phyloP scores from a whole-genome alignment of 2,888 invertebrate species.

The Rhodophaea formosa region DNA sequence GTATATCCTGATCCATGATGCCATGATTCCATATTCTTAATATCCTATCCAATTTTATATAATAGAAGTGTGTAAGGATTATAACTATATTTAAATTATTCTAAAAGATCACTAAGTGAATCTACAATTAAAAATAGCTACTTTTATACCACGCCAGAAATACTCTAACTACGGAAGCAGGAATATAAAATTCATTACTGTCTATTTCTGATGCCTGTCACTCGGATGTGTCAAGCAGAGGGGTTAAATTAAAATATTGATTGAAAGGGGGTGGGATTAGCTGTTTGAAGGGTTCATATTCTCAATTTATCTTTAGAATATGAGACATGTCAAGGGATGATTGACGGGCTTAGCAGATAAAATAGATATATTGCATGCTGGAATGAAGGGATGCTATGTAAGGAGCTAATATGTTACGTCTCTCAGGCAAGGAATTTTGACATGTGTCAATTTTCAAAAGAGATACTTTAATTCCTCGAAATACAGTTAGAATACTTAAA shows the following conservation, averaged over 20 bases:
- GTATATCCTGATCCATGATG: too few species aligned
- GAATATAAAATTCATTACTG: slow-evolving; percentile 1
- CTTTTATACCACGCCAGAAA: neutral
- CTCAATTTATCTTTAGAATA: neutral
- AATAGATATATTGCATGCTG: neutral
- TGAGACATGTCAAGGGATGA: neutral
- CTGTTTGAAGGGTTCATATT: slow-evolving; percentile 2
- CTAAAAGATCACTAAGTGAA: too few species aligned
- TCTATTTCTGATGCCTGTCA: slow-evolving; percentile 1
- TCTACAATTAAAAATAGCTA: neutral
- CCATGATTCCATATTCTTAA: too few species aligned
- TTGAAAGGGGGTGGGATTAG: neutral
- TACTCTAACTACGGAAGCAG: slow-evolving; percentile 1
- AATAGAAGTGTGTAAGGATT: too few species aligned
- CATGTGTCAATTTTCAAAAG: neutral
- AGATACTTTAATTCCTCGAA: too few species aligned
- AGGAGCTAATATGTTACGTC: neutral
- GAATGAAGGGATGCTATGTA: neutral
- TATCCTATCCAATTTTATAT: too few species aligned
- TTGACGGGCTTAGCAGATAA: neutral
- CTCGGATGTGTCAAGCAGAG: neutral
- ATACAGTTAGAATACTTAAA: too few species aligned
- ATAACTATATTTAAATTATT: too few species aligned
- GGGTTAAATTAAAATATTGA: slow-evolving; percentile 9
- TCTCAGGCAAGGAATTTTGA: neutral